Conservation (phyloP, 2,888 invertebrate genomes). For the Temnothorax unifasciatus region DNA sequence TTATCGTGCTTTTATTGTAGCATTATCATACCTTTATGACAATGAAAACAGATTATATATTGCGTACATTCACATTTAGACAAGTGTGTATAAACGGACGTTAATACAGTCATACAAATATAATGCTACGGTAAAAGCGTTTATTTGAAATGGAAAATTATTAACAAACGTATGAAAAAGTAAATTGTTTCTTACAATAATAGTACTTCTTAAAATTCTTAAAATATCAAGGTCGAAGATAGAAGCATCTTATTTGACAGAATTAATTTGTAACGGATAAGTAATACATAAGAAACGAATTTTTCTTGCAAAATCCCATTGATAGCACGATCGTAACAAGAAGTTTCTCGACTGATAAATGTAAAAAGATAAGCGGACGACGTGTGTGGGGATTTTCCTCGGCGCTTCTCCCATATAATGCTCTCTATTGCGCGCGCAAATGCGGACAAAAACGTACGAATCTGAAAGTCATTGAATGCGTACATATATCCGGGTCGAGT, state of each 20-base stretch:
- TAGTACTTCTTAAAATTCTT: neutral
- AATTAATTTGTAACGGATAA: slow-evolving; percentile 23
- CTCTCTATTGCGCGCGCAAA: slow-evolving; percentile 49
- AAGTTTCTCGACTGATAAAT: slow-evolving; percentile 46
- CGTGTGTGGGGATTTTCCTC: slow-evolving; percentile 16
- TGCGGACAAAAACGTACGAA: slow-evolving; percentile 55
- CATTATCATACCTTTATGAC: neutral
- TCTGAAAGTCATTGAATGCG: slow-evolving; percentile 60
- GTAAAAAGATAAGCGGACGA: slow-evolving; percentile 53
- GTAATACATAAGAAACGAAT: neutral
- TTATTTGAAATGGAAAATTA: neutral
- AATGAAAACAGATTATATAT: neutral
- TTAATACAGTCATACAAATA: neutral
- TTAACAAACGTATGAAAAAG: neutral
- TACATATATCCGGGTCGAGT: slow-evolving; percentile 44
- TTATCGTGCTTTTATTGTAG: neutral
- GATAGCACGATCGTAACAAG: slow-evolving; percentile 13
- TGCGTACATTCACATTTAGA: neutral
- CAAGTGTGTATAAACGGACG: neutral
- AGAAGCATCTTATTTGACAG: neutral
- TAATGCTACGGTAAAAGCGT: neutral
- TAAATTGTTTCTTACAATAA: neutral
- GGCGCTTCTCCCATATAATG: slow-evolving; percentile 39
- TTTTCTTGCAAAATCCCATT: slow-evolving; percentile 18
- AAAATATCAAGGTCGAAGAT: neutral